Percentiles rank a stretch among this genome's conserved stretches.
phyloP scores from a whole-genome alignment of 1,140 invertebrate species.

The Plectrocnemia conspersa region DNA sequence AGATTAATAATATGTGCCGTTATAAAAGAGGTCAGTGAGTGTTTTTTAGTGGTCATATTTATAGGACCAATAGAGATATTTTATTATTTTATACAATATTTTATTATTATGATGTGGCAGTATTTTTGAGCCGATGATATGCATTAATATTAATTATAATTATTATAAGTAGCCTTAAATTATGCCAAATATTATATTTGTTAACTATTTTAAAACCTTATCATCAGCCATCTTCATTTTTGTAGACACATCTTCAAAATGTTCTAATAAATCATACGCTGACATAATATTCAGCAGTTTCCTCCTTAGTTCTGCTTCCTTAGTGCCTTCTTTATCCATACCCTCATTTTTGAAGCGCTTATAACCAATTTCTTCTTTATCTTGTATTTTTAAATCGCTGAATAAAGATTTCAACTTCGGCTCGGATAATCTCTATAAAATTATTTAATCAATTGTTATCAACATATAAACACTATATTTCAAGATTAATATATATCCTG shows the following conservation, averaged over 20 bases:
- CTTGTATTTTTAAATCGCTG: constrained; percentile 85
- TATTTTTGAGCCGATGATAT: too few species aligned
- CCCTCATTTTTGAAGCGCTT: constrained; percentile 80
- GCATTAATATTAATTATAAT: too few species aligned
- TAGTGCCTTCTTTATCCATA: constrained; percentile 79
- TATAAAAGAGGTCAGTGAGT: too few species aligned
- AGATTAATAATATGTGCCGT: too few species aligned
- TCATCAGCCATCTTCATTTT: constrained; percentile 53
- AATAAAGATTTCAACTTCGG: constrained; percentile 80
- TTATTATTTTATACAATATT: too few species aligned
- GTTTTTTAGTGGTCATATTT: too few species aligned
- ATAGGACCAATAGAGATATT: too few species aligned
- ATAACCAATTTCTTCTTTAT: constrained; percentile 82
- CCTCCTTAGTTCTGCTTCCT: constrained; percentile 74
- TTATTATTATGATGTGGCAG: too few species aligned
- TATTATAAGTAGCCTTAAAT: not conserved
- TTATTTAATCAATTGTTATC: not conserved
- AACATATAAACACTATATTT: constrained; percentile 16
- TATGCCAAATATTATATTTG: not conserved
- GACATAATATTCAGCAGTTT: constrained; percentile 79
- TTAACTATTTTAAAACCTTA: constrained; percentile 40
- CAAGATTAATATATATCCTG: constrained; percentile 7
- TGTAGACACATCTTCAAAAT: constrained; percentile 67
- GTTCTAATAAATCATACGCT: constrained; percentile 74
- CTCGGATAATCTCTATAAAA: constrained; percentile 70